Percentiles rank a stretch among this genome's conserved stretches.
Evolutionary conservation across 2,113 vertebrate species (phyloP).

Genomic region (Dasyurus viverrinus): DNA sequence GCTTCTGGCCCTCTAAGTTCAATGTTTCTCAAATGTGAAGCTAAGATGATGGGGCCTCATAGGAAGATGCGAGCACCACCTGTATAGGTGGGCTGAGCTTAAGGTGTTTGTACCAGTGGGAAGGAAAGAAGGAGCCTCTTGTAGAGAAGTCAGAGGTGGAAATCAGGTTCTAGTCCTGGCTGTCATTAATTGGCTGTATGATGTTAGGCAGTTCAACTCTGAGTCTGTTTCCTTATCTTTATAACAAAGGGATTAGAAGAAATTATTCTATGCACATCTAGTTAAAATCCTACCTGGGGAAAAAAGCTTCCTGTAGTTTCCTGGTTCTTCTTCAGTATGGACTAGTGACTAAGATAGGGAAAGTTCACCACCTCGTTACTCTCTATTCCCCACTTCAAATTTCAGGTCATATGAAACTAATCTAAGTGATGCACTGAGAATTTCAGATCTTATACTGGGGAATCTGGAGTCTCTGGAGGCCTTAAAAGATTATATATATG

Average conservation of each 20-base stretch:
- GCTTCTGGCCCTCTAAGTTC: background rate
- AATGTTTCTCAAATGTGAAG: background rate
- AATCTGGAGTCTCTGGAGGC: background rate
- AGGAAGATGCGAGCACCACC: background rate
- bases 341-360: background rate
- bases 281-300: background rate
- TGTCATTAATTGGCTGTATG: background rate
- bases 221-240: accelerated
- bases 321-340: background rate
- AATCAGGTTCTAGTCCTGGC: background rate
- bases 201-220: background rate
- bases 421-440: background rate
- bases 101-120: background rate
- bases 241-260: background rate
- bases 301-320: background rate
- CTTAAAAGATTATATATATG: background rate
- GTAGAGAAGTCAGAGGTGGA: background rate
- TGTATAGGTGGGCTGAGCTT: background rate
- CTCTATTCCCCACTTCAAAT: background rate
- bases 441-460: background rate
- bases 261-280: background rate
- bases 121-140: accelerated
- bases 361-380: background rate
- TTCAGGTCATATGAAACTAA: background rate
- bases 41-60: background rate